A percentile compares a stretch with the other conserved stretches of the same genome.
These are phyloP conservation scores for Paramisgurnus dabryanus DNA, from an alignment of 2,113 vertebrate genomes.

Conservation along the genomic window DNA sequence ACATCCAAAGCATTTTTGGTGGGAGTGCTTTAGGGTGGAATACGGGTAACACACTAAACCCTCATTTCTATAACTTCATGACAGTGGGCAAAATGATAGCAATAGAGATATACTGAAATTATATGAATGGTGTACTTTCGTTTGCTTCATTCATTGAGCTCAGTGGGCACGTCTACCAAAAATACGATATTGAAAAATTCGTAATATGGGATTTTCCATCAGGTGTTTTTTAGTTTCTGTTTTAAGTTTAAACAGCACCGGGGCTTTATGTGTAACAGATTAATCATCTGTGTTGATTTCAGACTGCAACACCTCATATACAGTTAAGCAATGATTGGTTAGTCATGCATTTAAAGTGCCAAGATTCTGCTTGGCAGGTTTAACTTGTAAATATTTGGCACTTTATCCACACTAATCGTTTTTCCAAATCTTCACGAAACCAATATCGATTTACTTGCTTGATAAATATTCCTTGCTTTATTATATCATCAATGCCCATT, in stretches of 20 bases:
- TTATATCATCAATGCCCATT: too few relatives aligned
- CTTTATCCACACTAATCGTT: neutral
- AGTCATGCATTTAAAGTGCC: neutral
- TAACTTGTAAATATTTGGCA: neutral
- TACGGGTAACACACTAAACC: neutral
- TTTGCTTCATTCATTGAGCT: conserved; percentile 10
- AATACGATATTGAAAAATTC: neutral
- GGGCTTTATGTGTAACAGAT: neutral
- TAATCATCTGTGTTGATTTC: neutral
- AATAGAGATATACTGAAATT: neutral
- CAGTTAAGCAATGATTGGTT: conserved; percentile 2
- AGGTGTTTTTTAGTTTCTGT: neutral
- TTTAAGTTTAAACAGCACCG: neutral
- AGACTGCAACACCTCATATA: neutral
- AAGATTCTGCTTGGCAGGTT: neutral
- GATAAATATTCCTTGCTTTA: neutral
- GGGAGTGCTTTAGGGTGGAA: conserved; percentile 13
- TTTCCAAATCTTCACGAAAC: neutral
- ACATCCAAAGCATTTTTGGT: conserved; percentile 37
- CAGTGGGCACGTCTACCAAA: neutral
- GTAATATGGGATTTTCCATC: neutral
- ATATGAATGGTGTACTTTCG: neutral
- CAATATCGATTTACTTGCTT: neutral
- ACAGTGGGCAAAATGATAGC: neutral
- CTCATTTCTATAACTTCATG: neutral